These are phyloP conservation scores for Achlya flavicornis DNA, from an alignment of 2,888 invertebrate species.

Conservation along the genomic window DNA sequence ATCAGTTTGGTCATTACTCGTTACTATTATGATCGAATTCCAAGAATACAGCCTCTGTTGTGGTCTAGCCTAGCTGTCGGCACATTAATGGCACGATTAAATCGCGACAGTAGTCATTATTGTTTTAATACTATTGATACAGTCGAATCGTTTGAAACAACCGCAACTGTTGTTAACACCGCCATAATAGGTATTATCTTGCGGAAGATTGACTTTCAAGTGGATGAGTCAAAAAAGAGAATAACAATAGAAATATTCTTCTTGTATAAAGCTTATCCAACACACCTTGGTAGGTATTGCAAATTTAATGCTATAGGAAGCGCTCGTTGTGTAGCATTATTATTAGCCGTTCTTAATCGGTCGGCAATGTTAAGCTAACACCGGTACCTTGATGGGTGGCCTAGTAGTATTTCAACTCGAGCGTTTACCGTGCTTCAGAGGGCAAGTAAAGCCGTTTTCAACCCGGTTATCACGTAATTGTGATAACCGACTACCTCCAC, in stretches of 20 bases:
- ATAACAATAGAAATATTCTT: background rate
- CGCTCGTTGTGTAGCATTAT: too few species aligned
- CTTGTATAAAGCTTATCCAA: background rate
- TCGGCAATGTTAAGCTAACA: too few species aligned
- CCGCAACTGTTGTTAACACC: constrained; percentile 9
- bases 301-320: too few species aligned
- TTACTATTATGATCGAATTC: constrained; percentile 42
- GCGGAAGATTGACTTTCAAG: background rate
- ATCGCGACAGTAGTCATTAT: constrained; percentile 35
- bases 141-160: constrained; percentile 21
- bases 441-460: too few species aligned
- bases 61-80: constrained; percentile 51
- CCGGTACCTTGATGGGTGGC: too few species aligned
- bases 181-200: constrained; percentile 11
- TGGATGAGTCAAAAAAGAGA: constrained; percentile 6
- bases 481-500: too few species aligned
- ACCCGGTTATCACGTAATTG: too few species aligned
- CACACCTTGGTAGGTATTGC: too few species aligned
- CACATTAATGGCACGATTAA: constrained; percentile 23
- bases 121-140: constrained; percentile 39
- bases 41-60: constrained; percentile 59
- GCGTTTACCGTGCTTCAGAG: too few species aligned
- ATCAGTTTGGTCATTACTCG: constrained; percentile 51
- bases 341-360: too few species aligned
- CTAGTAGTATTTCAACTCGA: too few species aligned